Evolutionary conservation across 2,888 invertebrate species (phyloP).

Genomic region (Melinaea menophilus): DNA sequence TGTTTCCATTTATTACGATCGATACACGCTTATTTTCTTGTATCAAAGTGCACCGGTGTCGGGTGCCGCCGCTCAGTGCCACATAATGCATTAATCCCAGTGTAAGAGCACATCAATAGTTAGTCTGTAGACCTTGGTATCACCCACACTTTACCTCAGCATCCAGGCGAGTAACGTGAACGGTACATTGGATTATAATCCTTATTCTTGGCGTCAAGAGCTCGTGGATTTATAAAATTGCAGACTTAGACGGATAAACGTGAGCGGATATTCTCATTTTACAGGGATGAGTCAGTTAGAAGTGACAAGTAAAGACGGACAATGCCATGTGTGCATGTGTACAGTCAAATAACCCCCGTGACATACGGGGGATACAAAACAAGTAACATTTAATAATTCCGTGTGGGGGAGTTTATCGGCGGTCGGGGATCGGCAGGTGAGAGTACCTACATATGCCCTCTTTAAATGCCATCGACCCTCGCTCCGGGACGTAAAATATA

Average conservation of each 20-base stretch:
- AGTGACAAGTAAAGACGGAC: neutral
- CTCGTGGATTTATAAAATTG: conserved; percentile 4
- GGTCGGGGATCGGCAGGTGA: conserved; percentile 65
- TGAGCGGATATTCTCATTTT: conserved; percentile 24
- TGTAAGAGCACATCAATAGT: conserved; percentile 29
- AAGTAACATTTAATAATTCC: conserved; percentile 74
- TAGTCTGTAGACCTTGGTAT: conserved; percentile 34
- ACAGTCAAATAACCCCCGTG: conserved; percentile 25
- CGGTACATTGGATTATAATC: conserved; percentile 18
- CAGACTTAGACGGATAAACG: conserved; percentile 7
- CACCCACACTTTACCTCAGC: conserved; percentile 27
- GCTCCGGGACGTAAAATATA: conserved; percentile 43
- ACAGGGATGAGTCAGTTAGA: conserved; percentile 22
- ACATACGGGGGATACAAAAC: conserved; percentile 45
- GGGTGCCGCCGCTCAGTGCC: conserved; percentile 22
- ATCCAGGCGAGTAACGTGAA: conserved; percentile 13
- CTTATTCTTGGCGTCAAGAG: conserved; percentile 13
- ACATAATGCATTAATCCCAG: conserved; percentile 29
- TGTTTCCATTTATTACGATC: neutral
- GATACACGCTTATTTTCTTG: conserved; percentile 12
- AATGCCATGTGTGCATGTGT: neutral
- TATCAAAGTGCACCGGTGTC: conserved; percentile 23
- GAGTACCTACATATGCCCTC: conserved; percentile 70
- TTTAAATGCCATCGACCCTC: conserved; percentile 70
- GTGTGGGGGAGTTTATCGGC: conserved; percentile 50